A percentile compares a stretch with the other conserved stretches of the same genome.
phyloP scores from a whole-genome alignment of 2,113 vertebrate genomes.

The Psilopogon haemacephalus region DNA sequence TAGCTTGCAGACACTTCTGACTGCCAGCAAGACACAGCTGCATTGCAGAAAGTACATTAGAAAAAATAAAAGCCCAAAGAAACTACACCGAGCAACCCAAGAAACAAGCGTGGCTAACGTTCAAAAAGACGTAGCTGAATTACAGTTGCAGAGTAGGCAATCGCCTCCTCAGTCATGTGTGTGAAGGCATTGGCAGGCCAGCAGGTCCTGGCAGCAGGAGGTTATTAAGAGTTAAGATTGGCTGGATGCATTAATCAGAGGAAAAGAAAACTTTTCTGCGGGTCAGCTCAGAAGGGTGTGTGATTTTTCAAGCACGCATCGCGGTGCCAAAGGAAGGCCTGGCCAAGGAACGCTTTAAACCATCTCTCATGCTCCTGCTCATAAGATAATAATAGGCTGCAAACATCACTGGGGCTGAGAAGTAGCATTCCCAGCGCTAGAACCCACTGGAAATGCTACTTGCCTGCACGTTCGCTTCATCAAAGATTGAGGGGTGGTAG shows the following conservation, averaged over 20 bases:
- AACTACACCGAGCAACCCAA: background rate
- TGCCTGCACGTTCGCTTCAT: background rate
- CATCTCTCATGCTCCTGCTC: background rate
- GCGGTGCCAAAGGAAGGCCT: background rate
- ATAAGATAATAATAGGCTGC: background rate
- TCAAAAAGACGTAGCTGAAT: background rate
- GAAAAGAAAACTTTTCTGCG: background rate
- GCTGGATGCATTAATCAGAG: background rate
- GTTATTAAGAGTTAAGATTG: background rate
- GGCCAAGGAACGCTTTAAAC: background rate
- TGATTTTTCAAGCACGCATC: background rate
- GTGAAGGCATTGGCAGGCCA: background rate
- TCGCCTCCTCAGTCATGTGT: background rate
- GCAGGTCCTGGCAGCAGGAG: background rate
- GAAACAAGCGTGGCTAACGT: background rate
- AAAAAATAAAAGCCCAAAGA: background rate
- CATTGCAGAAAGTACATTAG: constrained; percentile 16
- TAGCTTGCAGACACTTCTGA: constrained; percentile 7
- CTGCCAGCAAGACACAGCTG: constrained; percentile 3
- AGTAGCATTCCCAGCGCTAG: background rate
- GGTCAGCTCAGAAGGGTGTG: background rate
- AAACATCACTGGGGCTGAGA: background rate
- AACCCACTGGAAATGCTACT: background rate
- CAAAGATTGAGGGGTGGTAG: background rate
- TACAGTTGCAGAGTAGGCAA: background rate